phyloP scores from a whole-genome alignment of 2,113 vertebrate species.

The Gadus chalcogrammus region DNA sequence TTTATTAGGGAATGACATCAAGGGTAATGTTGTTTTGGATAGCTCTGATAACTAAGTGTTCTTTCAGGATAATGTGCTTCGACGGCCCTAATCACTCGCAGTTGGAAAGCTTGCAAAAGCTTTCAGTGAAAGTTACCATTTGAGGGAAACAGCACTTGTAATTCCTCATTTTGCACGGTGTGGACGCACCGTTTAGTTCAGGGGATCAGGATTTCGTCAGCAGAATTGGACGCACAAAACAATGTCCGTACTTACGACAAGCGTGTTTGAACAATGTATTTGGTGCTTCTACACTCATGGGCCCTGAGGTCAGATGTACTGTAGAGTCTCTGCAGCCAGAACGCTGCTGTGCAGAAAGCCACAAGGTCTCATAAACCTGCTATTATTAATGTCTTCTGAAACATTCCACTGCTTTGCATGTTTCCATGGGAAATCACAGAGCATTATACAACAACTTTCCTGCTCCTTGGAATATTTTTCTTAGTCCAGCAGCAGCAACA shows the following conservation, averaged over 20 bases:
- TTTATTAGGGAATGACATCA: constrained; percentile 1
- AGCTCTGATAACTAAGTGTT: background rate
- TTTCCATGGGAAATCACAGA: constrained; percentile 1
- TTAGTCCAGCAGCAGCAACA: too few species aligned
- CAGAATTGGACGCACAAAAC: too few species aligned
- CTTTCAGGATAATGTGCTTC: background rate
- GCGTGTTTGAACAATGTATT: too few species aligned
- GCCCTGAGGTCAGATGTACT: background rate
- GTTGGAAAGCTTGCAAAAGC: background rate
- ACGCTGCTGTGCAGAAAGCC: background rate
- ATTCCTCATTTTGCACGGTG: too few species aligned
- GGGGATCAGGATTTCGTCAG: too few species aligned
- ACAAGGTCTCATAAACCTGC: background rate
- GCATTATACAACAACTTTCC: background rate
- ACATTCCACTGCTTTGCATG: constrained; percentile 1
- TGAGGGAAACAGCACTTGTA: background rate
- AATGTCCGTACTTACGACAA: too few species aligned
- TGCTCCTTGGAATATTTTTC: too few species aligned
- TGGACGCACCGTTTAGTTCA: too few species aligned
- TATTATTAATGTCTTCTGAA: constrained; percentile 5
- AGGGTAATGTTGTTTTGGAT: background rate
- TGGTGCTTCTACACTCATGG: too few species aligned
- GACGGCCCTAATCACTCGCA: background rate
- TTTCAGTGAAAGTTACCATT: background rate
- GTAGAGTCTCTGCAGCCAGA: background rate